Conservation (phyloP, 2,113 vertebrate genomes). For the Lamprologus speciosus region DNA sequence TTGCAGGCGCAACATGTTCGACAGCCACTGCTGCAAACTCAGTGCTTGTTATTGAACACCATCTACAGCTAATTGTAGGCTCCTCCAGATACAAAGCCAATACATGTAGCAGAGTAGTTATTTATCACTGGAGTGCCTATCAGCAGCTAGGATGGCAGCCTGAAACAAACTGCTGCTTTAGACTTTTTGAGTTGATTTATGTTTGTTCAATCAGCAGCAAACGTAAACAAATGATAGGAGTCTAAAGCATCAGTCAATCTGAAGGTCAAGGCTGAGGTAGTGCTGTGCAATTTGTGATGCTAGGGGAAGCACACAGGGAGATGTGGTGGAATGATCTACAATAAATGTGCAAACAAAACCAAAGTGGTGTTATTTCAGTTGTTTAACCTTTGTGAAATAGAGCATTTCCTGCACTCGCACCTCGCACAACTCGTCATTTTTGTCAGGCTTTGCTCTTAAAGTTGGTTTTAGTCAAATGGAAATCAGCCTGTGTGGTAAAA, state of each 20-base stretch:
- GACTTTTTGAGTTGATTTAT: neutral
- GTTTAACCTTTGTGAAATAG: neutral
- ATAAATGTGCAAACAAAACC: neutral
- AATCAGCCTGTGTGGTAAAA: neutral
- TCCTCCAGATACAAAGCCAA: neutral
- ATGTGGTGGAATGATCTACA: neutral
- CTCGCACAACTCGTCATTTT: no score
- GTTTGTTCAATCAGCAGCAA: neutral
- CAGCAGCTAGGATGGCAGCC: neutral
- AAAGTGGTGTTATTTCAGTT: neutral
- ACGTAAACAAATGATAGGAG: neutral
- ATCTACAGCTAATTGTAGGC: neutral
- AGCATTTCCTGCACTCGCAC: neutral
- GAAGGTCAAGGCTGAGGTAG: neutral
- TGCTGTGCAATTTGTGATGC: neutral
- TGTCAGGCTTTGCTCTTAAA: neutral
- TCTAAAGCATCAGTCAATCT: neutral
- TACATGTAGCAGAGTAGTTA: neutral
- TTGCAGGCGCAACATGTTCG: neutral
- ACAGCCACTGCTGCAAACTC: neutral
- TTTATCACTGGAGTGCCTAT: neutral
- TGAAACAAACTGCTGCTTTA: neutral
- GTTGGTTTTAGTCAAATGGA: neutral
- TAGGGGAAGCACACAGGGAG: neutral
- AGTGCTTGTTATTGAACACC: neutral